These are phyloP conservation scores for Oikopleura dioica DNA, from an alignment of 23 tunicate species.

Conservation along the genomic window DNA sequence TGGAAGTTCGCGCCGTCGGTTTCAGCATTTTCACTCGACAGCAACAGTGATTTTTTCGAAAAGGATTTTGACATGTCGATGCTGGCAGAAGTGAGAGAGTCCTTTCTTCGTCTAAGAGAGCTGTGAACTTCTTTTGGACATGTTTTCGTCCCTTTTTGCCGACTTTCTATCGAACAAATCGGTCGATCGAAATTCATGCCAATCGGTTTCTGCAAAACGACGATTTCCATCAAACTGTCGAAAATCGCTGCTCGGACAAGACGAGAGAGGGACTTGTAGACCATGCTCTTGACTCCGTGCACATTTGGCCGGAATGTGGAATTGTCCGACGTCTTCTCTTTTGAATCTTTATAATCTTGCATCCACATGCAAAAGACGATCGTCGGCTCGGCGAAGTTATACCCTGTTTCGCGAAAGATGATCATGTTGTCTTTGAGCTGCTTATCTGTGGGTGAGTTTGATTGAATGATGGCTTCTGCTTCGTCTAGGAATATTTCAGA, in stretches of 20 bases:
- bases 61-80: no score
- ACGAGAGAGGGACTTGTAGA: not conserved
- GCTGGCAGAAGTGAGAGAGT: no score
- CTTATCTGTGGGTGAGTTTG: not conserved
- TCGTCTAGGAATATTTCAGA: not conserved
- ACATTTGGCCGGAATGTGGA: no score
- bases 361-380: not conserved
- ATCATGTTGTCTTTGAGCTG: not conserved
- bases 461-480: not conserved
- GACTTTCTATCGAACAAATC: no score
- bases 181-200: not conserved
- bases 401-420: not conserved
- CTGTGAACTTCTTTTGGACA: no score
- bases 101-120: no score
- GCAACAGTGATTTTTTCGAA: no score
- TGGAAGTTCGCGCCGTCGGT: no score
- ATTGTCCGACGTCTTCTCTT: no score
- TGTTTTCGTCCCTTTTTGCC: no score
- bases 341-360: not conserved
- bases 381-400: not conserved
- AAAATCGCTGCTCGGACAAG: not conserved
- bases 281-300: not conserved
- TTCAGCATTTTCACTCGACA: no score
- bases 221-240: not conserved
- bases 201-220: not conserved